These are phyloP conservation scores for Pammene aurita DNA, from an alignment of 2,888 invertebrate genomes.

Conservation along the genomic window DNA sequence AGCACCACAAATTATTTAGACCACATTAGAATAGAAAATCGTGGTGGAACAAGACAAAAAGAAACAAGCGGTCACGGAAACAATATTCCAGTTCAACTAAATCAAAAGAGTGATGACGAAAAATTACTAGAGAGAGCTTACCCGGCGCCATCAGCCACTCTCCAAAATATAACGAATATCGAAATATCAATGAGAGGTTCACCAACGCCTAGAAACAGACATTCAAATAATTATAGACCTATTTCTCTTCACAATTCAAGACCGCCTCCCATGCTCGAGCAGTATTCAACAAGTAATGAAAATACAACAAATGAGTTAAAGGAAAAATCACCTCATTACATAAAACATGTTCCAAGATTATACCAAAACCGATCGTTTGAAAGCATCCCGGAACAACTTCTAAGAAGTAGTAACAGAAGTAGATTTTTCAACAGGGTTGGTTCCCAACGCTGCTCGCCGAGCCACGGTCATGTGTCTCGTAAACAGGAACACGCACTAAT, in stretches of 20 bases:
- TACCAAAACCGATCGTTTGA: constrained; percentile 79
- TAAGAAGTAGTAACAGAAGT: constrained; percentile 71
- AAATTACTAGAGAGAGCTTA: constrained; percentile 74
- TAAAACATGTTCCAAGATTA: constrained; percentile 72
- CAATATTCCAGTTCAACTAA: constrained; percentile 61
- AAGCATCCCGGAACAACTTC: constrained; percentile 77
- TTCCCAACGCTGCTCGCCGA: constrained; percentile 72
- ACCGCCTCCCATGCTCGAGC: constrained; percentile 58
- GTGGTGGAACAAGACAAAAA: constrained; percentile 55
- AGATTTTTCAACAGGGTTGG: constrained; percentile 77
- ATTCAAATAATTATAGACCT: constrained; percentile 72
- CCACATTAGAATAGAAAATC: constrained; percentile 52
- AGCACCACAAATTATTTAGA: constrained; percentile 52
- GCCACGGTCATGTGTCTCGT: constrained; percentile 64
- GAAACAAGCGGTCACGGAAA: constrained; percentile 68
- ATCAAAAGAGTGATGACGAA: constrained; percentile 81
- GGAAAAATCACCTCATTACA: constrained; percentile 74
- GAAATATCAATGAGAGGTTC: constrained; percentile 76
- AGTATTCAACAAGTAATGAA: constrained; percentile 62
- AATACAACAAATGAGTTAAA: constrained; percentile 72
- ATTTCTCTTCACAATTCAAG: constrained; percentile 74
- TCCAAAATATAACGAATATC: constrained; percentile 79
- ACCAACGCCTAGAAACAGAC: constrained; percentile 60
- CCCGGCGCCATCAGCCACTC: constrained; percentile 67
- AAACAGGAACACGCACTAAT: constrained; percentile 64